phyloP scores from a whole-genome alignment of 2,113 vertebrate species.

The Morone chrysops region DNA sequence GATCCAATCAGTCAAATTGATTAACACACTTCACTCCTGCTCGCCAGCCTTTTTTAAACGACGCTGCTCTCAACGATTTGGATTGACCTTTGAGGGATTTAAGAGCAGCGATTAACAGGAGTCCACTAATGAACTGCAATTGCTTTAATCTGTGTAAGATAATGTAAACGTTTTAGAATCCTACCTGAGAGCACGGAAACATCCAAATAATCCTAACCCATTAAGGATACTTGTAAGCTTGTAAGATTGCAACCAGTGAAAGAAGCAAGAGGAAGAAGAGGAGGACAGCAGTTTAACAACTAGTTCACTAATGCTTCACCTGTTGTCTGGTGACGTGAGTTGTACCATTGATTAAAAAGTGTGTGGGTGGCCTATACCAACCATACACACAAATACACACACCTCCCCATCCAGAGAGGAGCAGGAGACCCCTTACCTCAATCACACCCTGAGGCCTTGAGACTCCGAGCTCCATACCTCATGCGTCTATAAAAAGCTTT shows the following conservation, averaged over 20 bases:
- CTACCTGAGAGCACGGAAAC: background rate
- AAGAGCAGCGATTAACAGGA: background rate
- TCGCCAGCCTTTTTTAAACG: background rate
- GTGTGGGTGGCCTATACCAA: constrained; percentile 48
- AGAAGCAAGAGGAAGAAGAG: background rate
- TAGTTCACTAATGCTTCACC: constrained; percentile 36
- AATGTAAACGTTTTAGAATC: background rate
- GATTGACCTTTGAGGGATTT: constrained; percentile 42
- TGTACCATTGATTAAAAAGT: constrained; percentile 44
- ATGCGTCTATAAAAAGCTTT: constrained; percentile 74
- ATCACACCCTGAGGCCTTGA: constrained; percentile 73
- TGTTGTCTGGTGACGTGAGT: constrained; percentile 48
- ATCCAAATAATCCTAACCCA: background rate
- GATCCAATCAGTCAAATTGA: constrained; percentile 55
- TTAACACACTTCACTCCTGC: constrained; percentile 29
- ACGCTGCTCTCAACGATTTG: background rate
- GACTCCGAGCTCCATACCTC: constrained; percentile 39
- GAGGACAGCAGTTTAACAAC: constrained; percentile 5
- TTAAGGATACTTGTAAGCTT: background rate
- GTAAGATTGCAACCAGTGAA: background rate
- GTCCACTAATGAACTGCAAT: background rate
- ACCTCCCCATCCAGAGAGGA: constrained; percentile 41
- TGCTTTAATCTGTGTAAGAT: background rate
- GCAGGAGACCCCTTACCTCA: constrained; percentile 62
- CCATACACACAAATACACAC: constrained; percentile 17